phyloP scores from a whole-genome alignment of 2,797 vertebrate genomes.

The Malacoraja senta region DNA sequence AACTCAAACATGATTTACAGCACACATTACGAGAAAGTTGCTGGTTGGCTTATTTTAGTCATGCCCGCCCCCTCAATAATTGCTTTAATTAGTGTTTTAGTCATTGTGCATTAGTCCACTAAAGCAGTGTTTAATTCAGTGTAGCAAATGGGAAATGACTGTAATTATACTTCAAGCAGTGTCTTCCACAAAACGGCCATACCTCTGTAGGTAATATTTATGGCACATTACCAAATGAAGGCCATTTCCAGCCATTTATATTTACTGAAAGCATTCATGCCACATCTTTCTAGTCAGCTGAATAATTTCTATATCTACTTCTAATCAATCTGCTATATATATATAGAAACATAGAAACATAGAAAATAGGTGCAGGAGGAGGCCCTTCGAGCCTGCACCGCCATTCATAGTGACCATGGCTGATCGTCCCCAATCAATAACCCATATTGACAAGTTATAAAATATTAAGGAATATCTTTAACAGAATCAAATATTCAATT shows the following conservation, averaged over 20 bases:
- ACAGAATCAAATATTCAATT: conserved; percentile 8
- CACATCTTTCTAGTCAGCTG: not conserved
- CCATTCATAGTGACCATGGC: no score
- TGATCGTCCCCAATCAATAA: no score
- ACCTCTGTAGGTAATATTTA: not conserved
- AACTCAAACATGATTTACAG: not conserved
- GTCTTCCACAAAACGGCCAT: not conserved
- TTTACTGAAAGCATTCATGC: not conserved
- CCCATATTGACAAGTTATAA: not conserved
- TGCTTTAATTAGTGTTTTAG: conserved; percentile 34
- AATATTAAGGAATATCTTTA: not conserved
- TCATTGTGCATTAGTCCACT: not conserved
- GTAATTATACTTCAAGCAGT: conserved; percentile 24
- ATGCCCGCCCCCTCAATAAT: conserved; percentile 4
- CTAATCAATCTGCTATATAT: not conserved
- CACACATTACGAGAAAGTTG: not conserved
- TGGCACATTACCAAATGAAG: not conserved
- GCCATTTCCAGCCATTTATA: not conserved
- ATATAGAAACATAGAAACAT: no score
- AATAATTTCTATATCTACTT: not conserved
- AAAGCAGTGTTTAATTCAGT: conserved; percentile 33
- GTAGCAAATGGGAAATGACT: conserved; percentile 36
- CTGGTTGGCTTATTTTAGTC: conserved; percentile 19
- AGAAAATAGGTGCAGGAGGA: no score
- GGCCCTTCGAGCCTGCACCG: no score